phyloP scores from a whole-genome alignment of 35 echinoderm and acorn worm genomes.

The Stichopus chloronotus region DNA sequence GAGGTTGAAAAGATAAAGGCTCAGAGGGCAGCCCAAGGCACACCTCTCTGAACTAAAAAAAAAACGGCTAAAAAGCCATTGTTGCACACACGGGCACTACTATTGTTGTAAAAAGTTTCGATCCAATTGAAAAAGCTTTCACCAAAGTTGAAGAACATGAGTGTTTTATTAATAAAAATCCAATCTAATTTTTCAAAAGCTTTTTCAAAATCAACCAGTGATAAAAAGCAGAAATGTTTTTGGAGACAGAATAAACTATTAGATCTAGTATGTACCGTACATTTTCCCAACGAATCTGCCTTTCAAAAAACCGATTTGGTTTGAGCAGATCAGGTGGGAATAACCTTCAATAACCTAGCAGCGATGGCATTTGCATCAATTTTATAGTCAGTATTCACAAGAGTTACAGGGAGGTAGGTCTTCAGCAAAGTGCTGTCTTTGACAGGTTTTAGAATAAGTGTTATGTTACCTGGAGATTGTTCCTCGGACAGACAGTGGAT shows the following conservation, averaged over 20 bases:
- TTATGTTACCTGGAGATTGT: constrained; percentile 10
- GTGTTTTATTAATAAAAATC: neutral
- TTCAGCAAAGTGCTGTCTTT: neutral
- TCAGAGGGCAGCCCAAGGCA: constrained; percentile 3
- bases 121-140: neutral
- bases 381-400: neutral
- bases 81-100: no score
- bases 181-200: neutral
- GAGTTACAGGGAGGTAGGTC: neutral
- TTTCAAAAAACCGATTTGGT: neutral
- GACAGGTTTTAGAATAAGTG: neutral
- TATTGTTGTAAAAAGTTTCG: no score
- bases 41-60: no score
- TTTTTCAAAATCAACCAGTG: neutral
- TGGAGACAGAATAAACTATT: neutral
- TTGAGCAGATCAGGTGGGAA: neutral
- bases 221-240: neutral
- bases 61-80: no score
- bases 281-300: neutral
- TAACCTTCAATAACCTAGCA: neutral
- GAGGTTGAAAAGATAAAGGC: neutral
- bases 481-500: neutral
- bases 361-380: neutral
- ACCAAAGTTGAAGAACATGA: neutral
- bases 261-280: neutral